Evolutionary conservation across 30 jellyfish, hydroid and myxozoan genomes (phyloP), one percentile per base, ranked within the genome.

Genomic region (Phacellophora camtschatica): DNA sequence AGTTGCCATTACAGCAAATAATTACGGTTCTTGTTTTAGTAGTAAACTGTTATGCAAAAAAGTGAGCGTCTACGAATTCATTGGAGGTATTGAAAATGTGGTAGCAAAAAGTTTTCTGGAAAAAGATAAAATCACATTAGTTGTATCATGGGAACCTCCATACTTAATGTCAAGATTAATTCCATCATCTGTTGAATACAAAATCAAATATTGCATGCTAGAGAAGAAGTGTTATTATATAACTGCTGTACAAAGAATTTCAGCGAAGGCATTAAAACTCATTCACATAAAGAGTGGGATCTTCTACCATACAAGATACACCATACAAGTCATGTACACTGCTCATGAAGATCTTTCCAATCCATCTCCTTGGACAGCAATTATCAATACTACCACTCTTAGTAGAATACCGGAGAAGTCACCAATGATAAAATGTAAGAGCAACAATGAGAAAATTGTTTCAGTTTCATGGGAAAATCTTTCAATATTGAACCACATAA

Each of bases 351-450:
- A 18, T 32, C 13, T 76, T 69, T 12, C 29, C 3, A 46, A 51
- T 20, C 19, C 19, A 0, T 64, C 91, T 6, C 91, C 91, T 4
- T 80, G 91, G 91, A 80, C 91, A 7, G 16, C 20, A 20, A 1
- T 45, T 16, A 42, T 63, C 16, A 13, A 10, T 11, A 39, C 66
- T 33, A 42, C 3, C 27, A 65, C 82, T 19, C 91, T 54, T 5
- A 51, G 39, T 24, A 31, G 20, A 32, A 36, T 80, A 3, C 91
- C 91, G 22, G 72, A 42, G 19, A 35, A 24, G 22, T 27, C 62
- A 5, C 91, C 91, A 18, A 30, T 41, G 2, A 18, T 80, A 16
- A n/a, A 19, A 0, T 20, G 51, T 30, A 64, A 84, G 37, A 31
- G 49, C 20, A 31, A 22, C 8, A 18, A 3, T 0, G 25, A 5